These are phyloP conservation scores for Pheosia gnoma DNA, from an alignment of 2,888 invertebrate species.

Conservation along the genomic window DNA sequence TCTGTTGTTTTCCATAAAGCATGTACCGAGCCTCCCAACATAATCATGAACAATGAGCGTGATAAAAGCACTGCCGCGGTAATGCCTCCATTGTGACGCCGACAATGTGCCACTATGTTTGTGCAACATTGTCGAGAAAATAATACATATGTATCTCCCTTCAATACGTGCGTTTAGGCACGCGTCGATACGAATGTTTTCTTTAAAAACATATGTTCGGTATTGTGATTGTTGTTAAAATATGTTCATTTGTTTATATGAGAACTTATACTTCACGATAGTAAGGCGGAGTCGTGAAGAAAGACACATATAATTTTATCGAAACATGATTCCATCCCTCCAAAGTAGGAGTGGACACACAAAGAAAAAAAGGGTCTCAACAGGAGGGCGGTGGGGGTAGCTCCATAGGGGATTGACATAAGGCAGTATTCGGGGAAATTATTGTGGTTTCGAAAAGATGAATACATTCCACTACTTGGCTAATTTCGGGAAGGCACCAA, in stretches of 20 bases:
- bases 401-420: constrained; percentile 35
- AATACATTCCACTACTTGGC: too few relatives aligned
- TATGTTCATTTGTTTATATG: not conserved
- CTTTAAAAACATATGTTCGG: constrained; percentile 1
- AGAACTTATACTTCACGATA: not conserved
- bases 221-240: not conserved
- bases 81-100: constrained; percentile 15
- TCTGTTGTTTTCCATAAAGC: constrained; percentile 2
- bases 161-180: constrained; percentile 8
- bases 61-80: constrained; percentile 20
- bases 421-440: not conserved
- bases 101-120: constrained; percentile 12
- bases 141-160: constrained; percentile 4
- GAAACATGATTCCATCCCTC: not conserved
- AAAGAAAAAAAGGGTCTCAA: constrained; percentile 27
- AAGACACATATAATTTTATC: not conserved
- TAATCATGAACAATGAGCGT: constrained; percentile 25
- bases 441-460: not conserved
- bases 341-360: constrained; percentile 11
- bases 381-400: constrained; percentile 24
- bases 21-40: constrained; percentile 7
- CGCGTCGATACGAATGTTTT: constrained; percentile 5
- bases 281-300: not conserved
- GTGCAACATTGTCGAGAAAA: constrained; percentile 7
- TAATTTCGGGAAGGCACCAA: too few relatives aligned